These are phyloP conservation scores for Procambarus clarkii DNA, from an alignment of 1,140 invertebrate species.

Conservation along the genomic window DNA sequence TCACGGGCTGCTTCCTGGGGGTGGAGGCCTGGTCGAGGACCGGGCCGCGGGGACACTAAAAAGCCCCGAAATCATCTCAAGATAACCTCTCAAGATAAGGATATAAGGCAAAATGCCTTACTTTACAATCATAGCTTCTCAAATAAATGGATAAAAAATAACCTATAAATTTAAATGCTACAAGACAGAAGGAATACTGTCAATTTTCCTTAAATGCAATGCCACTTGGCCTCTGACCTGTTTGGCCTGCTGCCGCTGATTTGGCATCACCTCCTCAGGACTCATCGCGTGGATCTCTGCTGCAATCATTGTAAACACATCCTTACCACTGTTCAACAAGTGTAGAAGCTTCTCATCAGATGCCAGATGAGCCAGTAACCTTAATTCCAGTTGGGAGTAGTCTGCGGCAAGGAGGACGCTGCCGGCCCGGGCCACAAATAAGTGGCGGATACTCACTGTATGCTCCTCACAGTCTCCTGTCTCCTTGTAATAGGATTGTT, in stretches of 20 bases:
- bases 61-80: no score
- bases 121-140: no score
- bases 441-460: constrained; percentile 75
- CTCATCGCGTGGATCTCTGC: constrained; percentile 76
- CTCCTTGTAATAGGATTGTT: not conserved
- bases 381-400: constrained; percentile 96
- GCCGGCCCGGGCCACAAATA: constrained; percentile 73
- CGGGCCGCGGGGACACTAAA: no score
- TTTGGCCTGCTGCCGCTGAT: constrained; percentile 79
- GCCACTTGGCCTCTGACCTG: constrained; percentile 62
- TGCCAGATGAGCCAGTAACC: constrained; percentile 93
- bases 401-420: constrained; percentile 89
- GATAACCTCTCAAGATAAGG: no score
- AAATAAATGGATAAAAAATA: no score
- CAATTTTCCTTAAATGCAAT: not conserved
- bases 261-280: constrained; percentile 74
- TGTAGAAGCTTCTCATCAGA: constrained; percentile 84
- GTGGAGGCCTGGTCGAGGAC: no score
- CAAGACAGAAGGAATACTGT: no score
- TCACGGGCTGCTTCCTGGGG: no score
- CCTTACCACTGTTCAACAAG: constrained; percentile 84
- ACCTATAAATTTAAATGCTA: no score
- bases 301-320: constrained; percentile 93
- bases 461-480: constrained; percentile 28
- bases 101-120: no score